Evolutionary conservation across 2,888 invertebrate genomes (phyloP).

Genomic region (Drosophila niveifrons): DNA sequence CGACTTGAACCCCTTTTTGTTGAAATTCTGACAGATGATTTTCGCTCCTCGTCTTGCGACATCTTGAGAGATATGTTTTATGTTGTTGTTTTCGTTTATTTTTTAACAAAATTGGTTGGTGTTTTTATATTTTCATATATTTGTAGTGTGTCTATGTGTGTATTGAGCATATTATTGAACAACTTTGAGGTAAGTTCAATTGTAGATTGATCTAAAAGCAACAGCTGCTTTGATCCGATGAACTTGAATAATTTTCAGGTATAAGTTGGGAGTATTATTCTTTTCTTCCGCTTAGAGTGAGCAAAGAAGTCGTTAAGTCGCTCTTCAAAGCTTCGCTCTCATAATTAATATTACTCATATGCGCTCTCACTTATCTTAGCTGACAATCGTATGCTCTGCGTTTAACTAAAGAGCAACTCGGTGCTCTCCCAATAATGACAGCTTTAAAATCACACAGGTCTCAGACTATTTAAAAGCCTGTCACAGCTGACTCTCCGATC

Average conservation of each 20-base stretch:
- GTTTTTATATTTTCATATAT: background rate
- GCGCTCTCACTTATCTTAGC: background rate
- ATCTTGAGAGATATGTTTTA: background rate
- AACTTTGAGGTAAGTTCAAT: background rate
- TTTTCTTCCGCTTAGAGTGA: background rate
- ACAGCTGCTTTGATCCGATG: background rate
- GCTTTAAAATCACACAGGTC: background rate
- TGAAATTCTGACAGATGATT: no score
- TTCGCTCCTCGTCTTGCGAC: background rate
- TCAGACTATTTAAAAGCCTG: slow-evolving; percentile 43
- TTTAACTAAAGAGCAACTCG: slow-evolving; percentile 10
- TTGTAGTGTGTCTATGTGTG: background rate
- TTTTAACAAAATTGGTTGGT: background rate
- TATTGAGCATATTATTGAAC: no score
- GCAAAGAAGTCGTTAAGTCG: background rate
- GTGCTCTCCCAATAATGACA: slow-evolving; percentile 12
- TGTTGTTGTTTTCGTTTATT: background rate
- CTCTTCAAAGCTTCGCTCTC: slow-evolving; percentile 13
- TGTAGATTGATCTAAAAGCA: background rate
- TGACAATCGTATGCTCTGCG: background rate
- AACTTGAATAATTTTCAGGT: no score
- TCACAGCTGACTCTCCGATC: slow-evolving; percentile 33
- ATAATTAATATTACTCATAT: background rate
- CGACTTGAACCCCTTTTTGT: background rate
- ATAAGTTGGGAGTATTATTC: background rate